These are phyloP conservation scores for Ardeotis arabs DNA, from an alignment of 2,113 vertebrate genomes.

Conservation along the genomic window DNA sequence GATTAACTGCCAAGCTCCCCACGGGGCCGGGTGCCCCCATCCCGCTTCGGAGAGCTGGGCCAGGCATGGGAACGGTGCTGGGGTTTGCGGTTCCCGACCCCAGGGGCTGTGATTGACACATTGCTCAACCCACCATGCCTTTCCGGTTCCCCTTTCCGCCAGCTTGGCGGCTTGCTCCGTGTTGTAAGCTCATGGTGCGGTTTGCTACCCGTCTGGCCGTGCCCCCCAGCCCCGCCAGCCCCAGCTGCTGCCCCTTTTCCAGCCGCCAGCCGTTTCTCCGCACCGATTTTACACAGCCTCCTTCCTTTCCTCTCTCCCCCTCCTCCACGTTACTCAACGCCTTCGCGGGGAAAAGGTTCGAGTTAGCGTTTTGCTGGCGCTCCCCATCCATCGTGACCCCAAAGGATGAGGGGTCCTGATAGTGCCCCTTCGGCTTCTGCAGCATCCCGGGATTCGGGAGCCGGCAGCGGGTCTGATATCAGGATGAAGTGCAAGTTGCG, in stretches of 20 bases:
- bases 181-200: background rate
- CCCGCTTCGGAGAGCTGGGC: background rate
- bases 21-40: fast-evolving
- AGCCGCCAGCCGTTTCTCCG: background rate
- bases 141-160: slow-evolving; percentile 14
- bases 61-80: background rate
- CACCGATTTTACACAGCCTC: background rate
- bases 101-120: slow-evolving; percentile 41
- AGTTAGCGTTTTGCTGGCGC: background rate
- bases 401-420: background rate
- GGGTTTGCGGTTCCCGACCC: slow-evolving; percentile 18
- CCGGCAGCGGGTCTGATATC: fast-evolving
- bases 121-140: slow-evolving; percentile 56
- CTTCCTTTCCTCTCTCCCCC: background rate
- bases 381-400: background rate
- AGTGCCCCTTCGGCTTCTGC: background rate
- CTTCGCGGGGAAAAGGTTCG: fast-evolving
- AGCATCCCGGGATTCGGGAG: background rate
- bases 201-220: background rate
- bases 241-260: background rate
- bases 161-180: background rate
- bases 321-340: fast-evolving
- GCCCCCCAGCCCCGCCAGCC: background rate
- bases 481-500: background rate
- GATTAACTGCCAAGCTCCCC: background rate